A percentile compares a stretch with the other conserved stretches of the same genome.
phyloP scores from a whole-genome alignment of 1,140 invertebrate species.

The Aphis craccivora region DNA sequence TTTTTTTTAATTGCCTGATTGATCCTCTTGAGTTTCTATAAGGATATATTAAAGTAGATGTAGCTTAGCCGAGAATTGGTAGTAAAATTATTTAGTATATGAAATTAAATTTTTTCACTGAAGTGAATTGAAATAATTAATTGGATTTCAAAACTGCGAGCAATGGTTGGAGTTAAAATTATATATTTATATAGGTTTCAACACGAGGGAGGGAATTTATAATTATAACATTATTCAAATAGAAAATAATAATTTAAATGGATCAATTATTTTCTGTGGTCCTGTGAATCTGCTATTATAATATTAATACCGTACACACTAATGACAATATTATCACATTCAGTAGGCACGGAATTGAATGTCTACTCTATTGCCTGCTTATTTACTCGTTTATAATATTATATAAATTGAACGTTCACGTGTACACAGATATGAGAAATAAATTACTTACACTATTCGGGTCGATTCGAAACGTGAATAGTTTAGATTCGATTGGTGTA shows the following conservation, averaged over 20 bases:
- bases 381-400: neutral
- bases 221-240: neutral
- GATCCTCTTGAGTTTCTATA: too few species aligned
- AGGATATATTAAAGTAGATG: too few species aligned
- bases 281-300: neutral
- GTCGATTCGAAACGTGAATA: neutral
- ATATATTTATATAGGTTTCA: neutral
- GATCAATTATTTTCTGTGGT: neutral
- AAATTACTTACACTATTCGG: neutral
- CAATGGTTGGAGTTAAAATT: neutral
- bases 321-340: neutral
- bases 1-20: too few species aligned
- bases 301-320: neutral
- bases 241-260: neutral
- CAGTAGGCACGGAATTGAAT: neutral
- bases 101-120: neutral
- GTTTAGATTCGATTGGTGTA: neutral
- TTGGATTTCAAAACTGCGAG: neutral
- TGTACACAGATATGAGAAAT: neutral
- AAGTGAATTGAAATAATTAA: neutral
- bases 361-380: neutral
- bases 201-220: neutral
- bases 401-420: neutral
- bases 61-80: too few species aligned
- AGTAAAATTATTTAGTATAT: neutral